Conservation (phyloP, 2,113 vertebrate genomes). For the Protobothrops mucrosquamatus region DNA sequence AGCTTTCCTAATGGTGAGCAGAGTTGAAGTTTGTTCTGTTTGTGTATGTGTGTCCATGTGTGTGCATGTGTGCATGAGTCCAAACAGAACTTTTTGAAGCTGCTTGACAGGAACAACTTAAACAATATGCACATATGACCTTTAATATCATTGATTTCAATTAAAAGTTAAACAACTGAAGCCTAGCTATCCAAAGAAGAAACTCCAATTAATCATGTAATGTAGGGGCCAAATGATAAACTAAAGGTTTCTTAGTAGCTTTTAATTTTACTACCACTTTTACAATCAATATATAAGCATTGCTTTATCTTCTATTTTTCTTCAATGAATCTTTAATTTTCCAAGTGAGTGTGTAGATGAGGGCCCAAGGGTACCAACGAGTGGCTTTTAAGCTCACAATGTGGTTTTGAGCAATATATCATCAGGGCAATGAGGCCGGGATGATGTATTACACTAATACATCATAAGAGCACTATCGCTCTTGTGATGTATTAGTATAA, state of each 20-base stretch:
- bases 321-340: conserved; percentile 52
- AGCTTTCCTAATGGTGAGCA: neutral
- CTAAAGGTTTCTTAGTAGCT: conserved; percentile 4
- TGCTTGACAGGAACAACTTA: neutral
- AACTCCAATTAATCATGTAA: neutral
- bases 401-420: conserved; percentile 67
- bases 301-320: conserved; percentile 48
- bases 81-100: neutral
- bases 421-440: conserved; percentile 50
- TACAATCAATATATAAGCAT: neutral
- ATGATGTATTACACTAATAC: conserved; percentile 65
- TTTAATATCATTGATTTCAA: neutral
- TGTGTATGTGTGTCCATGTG: neutral
- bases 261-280: conserved; percentile 5
- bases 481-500: conserved; percentile 70
- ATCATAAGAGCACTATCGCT: conserved; percentile 58
- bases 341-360: conserved; percentile 49
- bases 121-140: neutral
- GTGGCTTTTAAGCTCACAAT: conserved; percentile 57
- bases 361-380: conserved; percentile 52
- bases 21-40: neutral
- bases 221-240: conserved; percentile 29
- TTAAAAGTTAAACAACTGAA: neutral
- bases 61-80: neutral
- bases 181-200: neutral